Evolutionary conservation across 2,797 vertebrate genomes (phyloP), one percentile per base, ranked within the genome.

Genomic region (Onychomys torridus): DNA sequence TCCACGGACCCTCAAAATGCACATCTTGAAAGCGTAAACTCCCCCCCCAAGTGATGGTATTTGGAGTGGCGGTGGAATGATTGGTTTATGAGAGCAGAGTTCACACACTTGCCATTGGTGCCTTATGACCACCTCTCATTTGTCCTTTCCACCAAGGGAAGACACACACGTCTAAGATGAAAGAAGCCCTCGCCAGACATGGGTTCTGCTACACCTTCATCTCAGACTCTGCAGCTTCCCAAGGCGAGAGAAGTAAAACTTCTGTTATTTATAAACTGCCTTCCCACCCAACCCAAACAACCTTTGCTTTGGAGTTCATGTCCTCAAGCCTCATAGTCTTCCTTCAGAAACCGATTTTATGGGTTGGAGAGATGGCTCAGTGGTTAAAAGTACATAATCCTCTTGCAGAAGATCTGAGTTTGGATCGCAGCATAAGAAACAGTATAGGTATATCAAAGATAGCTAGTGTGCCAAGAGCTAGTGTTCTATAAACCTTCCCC

Each of bases 251-350:
- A 46, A 65, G 46, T 32, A n/a, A 17, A 34, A 25, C 16, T 61
- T 43, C 8, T 49, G 59, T 49, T 40, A 49, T 55, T n/a, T 78
- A 12, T 52, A 78, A 85, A 14, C 43, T 14, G 55, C 2, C 34
- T 12, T 46, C 16, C 27, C 9, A 17, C 2, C 21, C 32, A 59
- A 40, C 0, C 23, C 69, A 46, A 73, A 19, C 61, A 49, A n/a
- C 2, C 9, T 23, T 46, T 21, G 10, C 17, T 0, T 21, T 4
- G 21, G 16, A 5, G 52, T 57, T 65, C 55, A 14, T 4, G 21
- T 32, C 93, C 34, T 43, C 25, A n/a, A 29, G 4, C 34, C 27
- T 55, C 84, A 25, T 2, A 2, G 2, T 75, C 37, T 16, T 69
- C 88, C 67, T 65, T 34, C 25, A 78, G 83, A 82, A 81, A 65